A percentile compares a stretch with the other conserved stretches of the same genome.
These are phyloP conservation scores for Zhuqinia jingwanae DNA, from an alignment of 2,888 invertebrate genomes.

Conservation along the genomic window DNA sequence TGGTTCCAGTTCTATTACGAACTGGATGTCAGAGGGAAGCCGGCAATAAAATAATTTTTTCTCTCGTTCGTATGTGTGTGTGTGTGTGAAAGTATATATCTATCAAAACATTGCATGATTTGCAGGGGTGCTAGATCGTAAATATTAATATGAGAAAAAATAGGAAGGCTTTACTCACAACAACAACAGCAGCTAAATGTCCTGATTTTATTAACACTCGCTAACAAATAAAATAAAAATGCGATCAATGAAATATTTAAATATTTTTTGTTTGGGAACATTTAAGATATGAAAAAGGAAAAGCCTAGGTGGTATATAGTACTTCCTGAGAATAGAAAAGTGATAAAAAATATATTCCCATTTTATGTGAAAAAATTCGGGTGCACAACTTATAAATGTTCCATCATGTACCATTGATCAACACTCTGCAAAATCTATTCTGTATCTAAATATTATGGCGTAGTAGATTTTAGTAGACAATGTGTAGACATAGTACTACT, in stretches of 20 bases:
- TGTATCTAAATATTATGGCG: too few relatives aligned
- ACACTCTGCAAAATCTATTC: too few relatives aligned
- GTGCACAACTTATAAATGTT: background rate
- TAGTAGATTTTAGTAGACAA: too few relatives aligned
- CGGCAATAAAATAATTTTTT: conserved; percentile 46
- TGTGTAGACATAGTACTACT: too few relatives aligned
- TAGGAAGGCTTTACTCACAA: background rate
- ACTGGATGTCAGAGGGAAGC: conserved; percentile 39
- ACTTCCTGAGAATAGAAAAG: conserved; percentile 1
- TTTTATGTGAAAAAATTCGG: conserved; percentile 37
- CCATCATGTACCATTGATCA: background rate
- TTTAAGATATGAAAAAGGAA: conserved; percentile 1
- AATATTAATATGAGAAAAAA: background rate
- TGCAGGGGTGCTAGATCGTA: background rate
- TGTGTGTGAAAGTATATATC: background rate
- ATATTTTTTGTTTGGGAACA: background rate
- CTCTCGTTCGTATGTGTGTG: conserved; percentile 4
- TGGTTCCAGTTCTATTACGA: background rate
- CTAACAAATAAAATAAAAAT: background rate
- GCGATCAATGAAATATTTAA: conserved; percentile 26
- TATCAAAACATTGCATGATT: background rate
- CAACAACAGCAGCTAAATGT: background rate
- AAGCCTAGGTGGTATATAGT: background rate
- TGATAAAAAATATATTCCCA: conserved; percentile 19
- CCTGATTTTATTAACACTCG: conserved; percentile 4